phyloP scores from a whole-genome alignment of 2,797 vertebrate species.

The Nothura maculosa region DNA sequence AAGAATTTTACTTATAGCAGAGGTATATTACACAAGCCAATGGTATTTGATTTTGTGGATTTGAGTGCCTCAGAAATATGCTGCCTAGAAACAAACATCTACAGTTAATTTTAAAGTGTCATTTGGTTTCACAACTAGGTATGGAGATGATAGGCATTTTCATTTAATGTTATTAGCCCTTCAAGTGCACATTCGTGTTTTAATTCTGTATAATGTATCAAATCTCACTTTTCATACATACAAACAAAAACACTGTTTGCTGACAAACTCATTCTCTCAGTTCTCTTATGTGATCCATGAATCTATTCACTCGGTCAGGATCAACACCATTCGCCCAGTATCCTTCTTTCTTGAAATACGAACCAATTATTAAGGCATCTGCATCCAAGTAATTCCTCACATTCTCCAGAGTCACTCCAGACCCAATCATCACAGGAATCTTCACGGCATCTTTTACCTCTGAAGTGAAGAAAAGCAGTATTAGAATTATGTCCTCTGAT shows the following conservation, averaged over 20 bases:
- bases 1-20: background rate
- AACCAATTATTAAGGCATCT: constrained; percentile 87
- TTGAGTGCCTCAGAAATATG: background rate
- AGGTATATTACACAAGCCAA: background rate
- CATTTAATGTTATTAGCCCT: background rate
- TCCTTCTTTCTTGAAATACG: constrained; percentile 88
- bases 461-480: constrained; percentile 51
- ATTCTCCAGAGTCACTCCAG: constrained; percentile 89
- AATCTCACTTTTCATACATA: background rate
- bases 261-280: constrained; percentile 73
- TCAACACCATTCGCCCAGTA: constrained; percentile 86
- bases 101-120: background rate
- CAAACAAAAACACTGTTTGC: background rate
- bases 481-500: background rate
- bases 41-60: background rate
- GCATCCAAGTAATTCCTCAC: constrained; percentile 84
- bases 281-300: constrained; percentile 83
- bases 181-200: background rate
- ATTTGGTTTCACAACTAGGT: background rate
- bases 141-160: background rate
- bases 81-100: background rate
- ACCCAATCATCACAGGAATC: constrained; percentile 90
- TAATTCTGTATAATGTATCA: background rate
- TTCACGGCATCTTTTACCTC: constrained; percentile 84
- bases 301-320: constrained; percentile 81